A percentile compares a stretch with the other conserved stretches of the same genome.
phyloP scores from a whole-genome alignment of 2,797 vertebrate species.

The Meriones psammophilus region DNA sequence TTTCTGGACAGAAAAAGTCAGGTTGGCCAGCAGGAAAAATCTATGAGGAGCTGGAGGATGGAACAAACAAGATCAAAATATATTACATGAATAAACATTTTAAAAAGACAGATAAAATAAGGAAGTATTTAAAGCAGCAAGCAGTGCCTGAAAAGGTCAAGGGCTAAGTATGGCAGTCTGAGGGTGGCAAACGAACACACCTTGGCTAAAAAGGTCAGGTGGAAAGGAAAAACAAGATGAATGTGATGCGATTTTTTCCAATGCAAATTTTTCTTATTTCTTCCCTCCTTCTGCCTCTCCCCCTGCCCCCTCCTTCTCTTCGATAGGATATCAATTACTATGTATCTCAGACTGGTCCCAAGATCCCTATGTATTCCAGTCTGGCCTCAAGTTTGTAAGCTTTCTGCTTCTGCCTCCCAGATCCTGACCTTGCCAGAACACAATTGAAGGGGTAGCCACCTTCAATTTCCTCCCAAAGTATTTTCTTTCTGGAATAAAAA shows the following conservation, averaged over 20 bases:
- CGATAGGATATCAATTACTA: too few species aligned
- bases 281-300: not conserved
- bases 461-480: not conserved
- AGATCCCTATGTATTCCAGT: not conserved
- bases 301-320: not conserved
- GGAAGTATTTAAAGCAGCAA: not conserved
- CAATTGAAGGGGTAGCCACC: not conserved
- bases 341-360: not conserved
- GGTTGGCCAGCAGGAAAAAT: not conserved
- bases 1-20: not conserved
- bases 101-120: too few species aligned
- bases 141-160: slow-evolving; percentile 24
- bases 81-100: not conserved
- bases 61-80: not conserved
- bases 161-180: slow-evolving; percentile 10
- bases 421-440: not conserved
- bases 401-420: not conserved
- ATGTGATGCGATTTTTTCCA: not conserved
- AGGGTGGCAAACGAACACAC: not conserved
- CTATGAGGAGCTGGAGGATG: not conserved
- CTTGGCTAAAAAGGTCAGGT: too few species aligned
- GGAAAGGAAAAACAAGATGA: not conserved
- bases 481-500: not conserved
- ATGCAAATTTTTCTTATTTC: not conserved
- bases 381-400: not conserved